Percentiles rank a stretch among this genome's conserved stretches.
Conservation (phyloP, 2,888 invertebrate species). For the Erebia epiphron region DNA sequence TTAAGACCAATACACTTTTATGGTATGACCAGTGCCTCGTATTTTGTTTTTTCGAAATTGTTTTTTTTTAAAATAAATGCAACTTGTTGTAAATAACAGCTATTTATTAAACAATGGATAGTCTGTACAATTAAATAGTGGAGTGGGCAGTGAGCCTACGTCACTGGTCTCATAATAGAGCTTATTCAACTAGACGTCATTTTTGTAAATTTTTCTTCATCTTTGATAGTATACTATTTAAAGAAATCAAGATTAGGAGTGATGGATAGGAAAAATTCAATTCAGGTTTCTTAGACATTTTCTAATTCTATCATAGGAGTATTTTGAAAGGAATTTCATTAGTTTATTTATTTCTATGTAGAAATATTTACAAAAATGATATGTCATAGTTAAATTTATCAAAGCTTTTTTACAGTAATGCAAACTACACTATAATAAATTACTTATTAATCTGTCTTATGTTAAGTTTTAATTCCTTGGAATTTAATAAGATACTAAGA, state of each 20-base stretch:
- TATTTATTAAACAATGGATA: background rate
- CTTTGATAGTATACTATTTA: background rate
- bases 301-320: too few species aligned
- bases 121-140: conserved; percentile 3
- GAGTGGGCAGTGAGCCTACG: conserved; percentile 6
- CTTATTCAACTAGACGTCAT: conserved; percentile 25
- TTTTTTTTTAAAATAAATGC: background rate
- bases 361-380: conserved; percentile 1
- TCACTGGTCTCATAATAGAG: conserved; percentile 17
- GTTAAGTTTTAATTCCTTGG: conserved; percentile 44
- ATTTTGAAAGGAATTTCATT: too few species aligned
- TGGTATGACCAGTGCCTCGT: background rate
- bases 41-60: too few species aligned
- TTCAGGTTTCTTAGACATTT: too few species aligned
- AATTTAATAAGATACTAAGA: conserved; percentile 38
- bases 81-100: too few species aligned
- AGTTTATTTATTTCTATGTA: background rate
- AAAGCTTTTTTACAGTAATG: conserved; percentile 21
- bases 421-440: conserved; percentile 18
- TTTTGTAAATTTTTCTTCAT: background rate
- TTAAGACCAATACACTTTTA: background rate
- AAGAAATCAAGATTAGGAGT: background rate
- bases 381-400: conserved; percentile 1
- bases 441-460: conserved; percentile 11
- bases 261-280: background rate